Evolutionary conservation across 1,140 invertebrate species (phyloP).

Genomic region (Saccostrea echinata): DNA sequence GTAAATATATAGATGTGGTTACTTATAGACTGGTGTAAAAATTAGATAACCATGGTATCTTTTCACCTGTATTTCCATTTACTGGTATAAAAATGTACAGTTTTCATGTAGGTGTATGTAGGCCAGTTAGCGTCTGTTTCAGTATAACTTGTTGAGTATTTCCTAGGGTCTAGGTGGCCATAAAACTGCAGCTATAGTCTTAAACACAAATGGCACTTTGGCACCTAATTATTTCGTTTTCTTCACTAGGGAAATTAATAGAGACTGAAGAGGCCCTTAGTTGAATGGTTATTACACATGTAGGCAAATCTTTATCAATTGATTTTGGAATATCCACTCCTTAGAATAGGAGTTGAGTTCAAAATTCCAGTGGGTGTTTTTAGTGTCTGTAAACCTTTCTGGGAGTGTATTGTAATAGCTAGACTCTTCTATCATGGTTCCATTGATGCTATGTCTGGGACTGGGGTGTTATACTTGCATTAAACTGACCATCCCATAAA

Average conservation of each 20-base stretch:
- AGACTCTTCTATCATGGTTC: background rate
- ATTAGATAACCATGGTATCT: background rate
- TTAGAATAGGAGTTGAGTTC: background rate
- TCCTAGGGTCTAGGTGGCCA: background rate
- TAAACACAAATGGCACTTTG: background rate
- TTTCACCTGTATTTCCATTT: background rate
- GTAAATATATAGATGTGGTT: too few relatives aligned
- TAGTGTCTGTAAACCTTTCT: background rate
- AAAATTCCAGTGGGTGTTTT: background rate
- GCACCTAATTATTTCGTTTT: background rate
- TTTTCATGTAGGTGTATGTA: background rate
- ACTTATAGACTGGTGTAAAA: too few relatives aligned
- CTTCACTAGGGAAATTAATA: constrained; percentile 25
- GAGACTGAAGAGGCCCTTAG: background rate
- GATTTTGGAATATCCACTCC: background rate
- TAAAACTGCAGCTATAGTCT: background rate
- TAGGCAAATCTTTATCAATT: constrained; percentile 2
- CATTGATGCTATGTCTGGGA: too few relatives aligned
- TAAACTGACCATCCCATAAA: too few relatives aligned
- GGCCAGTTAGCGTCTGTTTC: background rate
- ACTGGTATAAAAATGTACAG: too few relatives aligned
- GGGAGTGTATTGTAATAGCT: background rate
- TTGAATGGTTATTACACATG: constrained; percentile 28
- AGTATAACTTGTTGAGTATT: background rate
- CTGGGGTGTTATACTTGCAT: too few relatives aligned